Percentiles rank a stretch among this genome's conserved stretches.
These are phyloP conservation scores for Chionoecetes opilio DNA, from an alignment of 1,140 invertebrate species.

Conservation along the genomic window DNA sequence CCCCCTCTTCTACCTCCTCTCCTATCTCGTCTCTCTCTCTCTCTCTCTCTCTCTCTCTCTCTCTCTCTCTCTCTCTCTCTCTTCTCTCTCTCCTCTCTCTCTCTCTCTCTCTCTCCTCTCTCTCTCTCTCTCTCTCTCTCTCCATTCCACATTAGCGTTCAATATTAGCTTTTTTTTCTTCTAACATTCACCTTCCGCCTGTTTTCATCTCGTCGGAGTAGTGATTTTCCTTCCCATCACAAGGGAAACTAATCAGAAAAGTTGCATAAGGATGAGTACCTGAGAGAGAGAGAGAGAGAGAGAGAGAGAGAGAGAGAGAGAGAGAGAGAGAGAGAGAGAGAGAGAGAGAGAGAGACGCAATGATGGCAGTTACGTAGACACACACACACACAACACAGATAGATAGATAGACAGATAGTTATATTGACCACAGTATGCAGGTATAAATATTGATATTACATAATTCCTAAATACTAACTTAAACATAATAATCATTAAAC, in stretches of 20 bases:
- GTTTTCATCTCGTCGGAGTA: too few relatives aligned
- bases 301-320: too few relatives aligned
- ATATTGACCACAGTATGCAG: too few relatives aligned
- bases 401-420: background rate
- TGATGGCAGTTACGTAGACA: background rate
- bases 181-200: background rate
- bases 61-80: background rate
- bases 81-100: background rate
- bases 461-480: too few relatives aligned
- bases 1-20: background rate
- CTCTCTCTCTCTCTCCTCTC: conserved; percentile 41
- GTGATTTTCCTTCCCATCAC: too few relatives aligned
- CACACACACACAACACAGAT: conserved; percentile 1
- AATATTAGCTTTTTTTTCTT: background rate
- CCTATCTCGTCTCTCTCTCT: background rate
- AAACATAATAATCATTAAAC: too few relatives aligned
- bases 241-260: too few relatives aligned
- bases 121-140: conserved; percentile 29
- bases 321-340: too few relatives aligned
- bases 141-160: background rate
- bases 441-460: too few relatives aligned
- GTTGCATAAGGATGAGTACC: too few relatives aligned
- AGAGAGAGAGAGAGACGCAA: too few relatives aligned
- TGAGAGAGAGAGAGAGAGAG: too few relatives aligned
- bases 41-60: background rate